Evolutionary conservation across 1,140 invertebrate genomes (phyloP), one percentile per base, ranked within the genome.

Genomic region (Probaryconus sp.): DNA sequence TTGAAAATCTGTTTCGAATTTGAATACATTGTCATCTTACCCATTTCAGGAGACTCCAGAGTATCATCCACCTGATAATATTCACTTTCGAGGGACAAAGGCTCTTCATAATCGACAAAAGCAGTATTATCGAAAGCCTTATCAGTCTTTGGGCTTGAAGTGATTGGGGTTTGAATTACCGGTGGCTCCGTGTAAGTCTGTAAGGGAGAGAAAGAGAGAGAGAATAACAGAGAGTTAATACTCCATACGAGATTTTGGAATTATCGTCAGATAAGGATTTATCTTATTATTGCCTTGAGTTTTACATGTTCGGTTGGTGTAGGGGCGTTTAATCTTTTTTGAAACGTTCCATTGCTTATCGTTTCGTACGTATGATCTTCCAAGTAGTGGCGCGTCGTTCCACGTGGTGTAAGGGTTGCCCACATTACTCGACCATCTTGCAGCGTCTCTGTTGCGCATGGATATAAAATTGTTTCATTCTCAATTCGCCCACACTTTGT

Each of bases 331-430:
- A 80, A 48, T 43, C 77, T 69, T 11, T 81, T 83, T 18, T 83
- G 81, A 14, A 73, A 81, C 33, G 71, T 73, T 30, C 76, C 77
- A 58, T 90, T 88, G 70, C 92, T 93, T 4, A 94, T 92, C 14
- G 92, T 92, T 80, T 94, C 93, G 79, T 94, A 94, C 74, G 93
- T 92, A 21, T 93, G 92, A 70, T 93, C 92, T 47, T 92, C 91
- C 13, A 89, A 82, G 51, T 89, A 89, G 28, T 90, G 89, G 40
- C 86, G 45, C 89, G 89, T 86, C 0, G 94, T 94, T 11, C 94
- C 94, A 10, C 93, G 89, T 0, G 94, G 94, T 2, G 94, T 95
- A 4, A 96, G 85, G 0, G 94, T 94, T 0, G 94, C 94, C 94
- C 94, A 96, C 16, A 95, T 90, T 10, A 94, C 91, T n/a, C 92